These are phyloP conservation scores for Discoglossus pictus DNA, from an alignment of 2,797 vertebrate species.

Conservation along the genomic window DNA sequence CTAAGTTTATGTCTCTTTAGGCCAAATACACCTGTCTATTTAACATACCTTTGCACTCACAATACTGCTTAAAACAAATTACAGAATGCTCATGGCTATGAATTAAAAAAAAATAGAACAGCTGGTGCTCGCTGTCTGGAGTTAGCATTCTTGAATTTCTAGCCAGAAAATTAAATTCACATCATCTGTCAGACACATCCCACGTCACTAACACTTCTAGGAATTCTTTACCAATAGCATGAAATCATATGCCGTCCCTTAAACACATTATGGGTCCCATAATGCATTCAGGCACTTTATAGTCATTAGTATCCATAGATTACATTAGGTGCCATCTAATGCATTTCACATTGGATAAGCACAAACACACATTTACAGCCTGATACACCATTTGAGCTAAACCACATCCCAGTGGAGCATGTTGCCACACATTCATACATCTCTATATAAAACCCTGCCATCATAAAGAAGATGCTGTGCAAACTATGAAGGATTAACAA, in stretches of 20 bases:
- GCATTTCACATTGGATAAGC: constrained; percentile 15
- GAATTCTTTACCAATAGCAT: constrained; percentile 5
- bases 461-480: too few species aligned
- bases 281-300: constrained; percentile 17
- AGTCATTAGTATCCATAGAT: constrained; percentile 16
- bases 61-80: too few species aligned
- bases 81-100: too few species aligned
- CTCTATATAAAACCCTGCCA: too few species aligned
- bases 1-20: too few species aligned
- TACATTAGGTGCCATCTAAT: constrained; percentile 23
- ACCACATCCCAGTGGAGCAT: not conserved
- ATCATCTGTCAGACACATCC: constrained; percentile 2
- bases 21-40: too few species aligned
- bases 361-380: constrained; percentile 12
- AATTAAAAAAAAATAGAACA: too few species aligned
- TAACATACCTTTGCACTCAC: too few species aligned
- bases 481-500: too few species aligned
- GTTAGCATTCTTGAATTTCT: too few species aligned
- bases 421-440: not conserved
- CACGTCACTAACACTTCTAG: constrained; percentile 10
- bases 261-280: constrained; percentile 3
- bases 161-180: not conserved
- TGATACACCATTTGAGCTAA: constrained; percentile 7
- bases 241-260: constrained; percentile 7
- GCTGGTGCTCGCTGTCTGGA: too few species aligned